Evolutionary conservation across 2,797 vertebrate genomes (phyloP), one percentile per base, ranked within the genome.

Genomic region (Mus caroli): DNA sequence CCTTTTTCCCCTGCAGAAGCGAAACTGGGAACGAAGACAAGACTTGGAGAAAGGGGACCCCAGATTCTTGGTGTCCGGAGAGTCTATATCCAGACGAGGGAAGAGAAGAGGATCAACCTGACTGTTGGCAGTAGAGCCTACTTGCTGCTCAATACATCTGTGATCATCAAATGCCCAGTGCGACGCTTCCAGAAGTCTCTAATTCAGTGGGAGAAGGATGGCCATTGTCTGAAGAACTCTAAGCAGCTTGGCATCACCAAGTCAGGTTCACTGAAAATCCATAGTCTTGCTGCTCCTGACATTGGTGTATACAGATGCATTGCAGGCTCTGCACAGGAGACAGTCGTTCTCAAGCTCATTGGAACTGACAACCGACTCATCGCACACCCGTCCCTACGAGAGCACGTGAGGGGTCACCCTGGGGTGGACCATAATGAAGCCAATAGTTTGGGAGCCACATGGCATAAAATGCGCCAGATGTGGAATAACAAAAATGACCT

Each of bases 131-230:
- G 99, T 92, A 98, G 99, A 11, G 99, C 99, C 67, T 99, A 99
- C 96, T 97, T 99, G 12, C 98, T 99, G 43, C 99, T 99, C 37
- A 99, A 99, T 97, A 99, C 99, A 1, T 99, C 99, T 0, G 98
- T 99, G 90, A 98, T 99, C 1, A 99, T 99, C 95, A 99, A 99
- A 92, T 99, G 99, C 92, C 99, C 99, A 0, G 99, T 99, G 71
- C 97, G 98, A 28, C 97, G 98, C 73, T 99, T 99, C 98, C 99
- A 98, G 89, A 99, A 99, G 92, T 97, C 98, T 4, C 98, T 98
- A 64, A 99, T 99, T 95, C 98, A 34, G 9, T 99, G 99, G 99
- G 98, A 99, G 97, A 99, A 99, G 91, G 99, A 99, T 0, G 98
- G 99, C 0, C 98, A 43, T 4, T 97, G 73, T n/a, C 96, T 99